Evolutionary conservation across 2,888 invertebrate species (phyloP).

Genomic region (Oasisia sp.): DNA sequence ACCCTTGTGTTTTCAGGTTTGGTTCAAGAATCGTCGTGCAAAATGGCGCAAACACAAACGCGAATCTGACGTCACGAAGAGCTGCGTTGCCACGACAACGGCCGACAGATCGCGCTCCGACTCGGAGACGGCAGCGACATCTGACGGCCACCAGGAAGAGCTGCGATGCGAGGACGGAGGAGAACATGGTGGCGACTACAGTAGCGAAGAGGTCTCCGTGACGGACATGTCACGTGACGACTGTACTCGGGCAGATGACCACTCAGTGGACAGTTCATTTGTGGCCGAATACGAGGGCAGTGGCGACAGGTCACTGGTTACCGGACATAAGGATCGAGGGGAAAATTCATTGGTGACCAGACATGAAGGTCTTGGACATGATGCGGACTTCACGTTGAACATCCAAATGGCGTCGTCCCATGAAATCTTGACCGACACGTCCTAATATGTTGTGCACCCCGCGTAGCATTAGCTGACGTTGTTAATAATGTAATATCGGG

Average conservation of each 20-base stretch:
- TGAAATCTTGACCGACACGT: background rate
- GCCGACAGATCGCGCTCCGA: conserved; percentile 17
- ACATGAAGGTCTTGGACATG: background rate
- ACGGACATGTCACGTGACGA: background rate
- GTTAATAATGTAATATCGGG: background rate
- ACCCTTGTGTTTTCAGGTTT: background rate
- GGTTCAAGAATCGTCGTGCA: background rate
- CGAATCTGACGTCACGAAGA: background rate
- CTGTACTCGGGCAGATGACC: background rate
- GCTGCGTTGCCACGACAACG: conserved; percentile 7
- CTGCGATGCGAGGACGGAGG: background rate
- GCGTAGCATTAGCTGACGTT: background rate
- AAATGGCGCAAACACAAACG: conserved; percentile 11
- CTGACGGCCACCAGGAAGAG: background rate
- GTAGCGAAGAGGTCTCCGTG: background rate
- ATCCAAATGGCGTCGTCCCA: background rate
- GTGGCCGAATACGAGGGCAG: background rate
- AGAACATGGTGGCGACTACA: background rate
- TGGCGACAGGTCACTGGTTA: too few species aligned
- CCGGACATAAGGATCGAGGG: too few species aligned
- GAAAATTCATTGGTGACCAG: too few species aligned
- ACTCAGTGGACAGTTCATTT: background rate
- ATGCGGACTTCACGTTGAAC: background rate
- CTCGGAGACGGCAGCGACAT: conserved; percentile 4
- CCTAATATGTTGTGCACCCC: background rate